phyloP scores from a whole-genome alignment of 1,140 invertebrate genomes.

The Steinernema feltiae region DNA sequence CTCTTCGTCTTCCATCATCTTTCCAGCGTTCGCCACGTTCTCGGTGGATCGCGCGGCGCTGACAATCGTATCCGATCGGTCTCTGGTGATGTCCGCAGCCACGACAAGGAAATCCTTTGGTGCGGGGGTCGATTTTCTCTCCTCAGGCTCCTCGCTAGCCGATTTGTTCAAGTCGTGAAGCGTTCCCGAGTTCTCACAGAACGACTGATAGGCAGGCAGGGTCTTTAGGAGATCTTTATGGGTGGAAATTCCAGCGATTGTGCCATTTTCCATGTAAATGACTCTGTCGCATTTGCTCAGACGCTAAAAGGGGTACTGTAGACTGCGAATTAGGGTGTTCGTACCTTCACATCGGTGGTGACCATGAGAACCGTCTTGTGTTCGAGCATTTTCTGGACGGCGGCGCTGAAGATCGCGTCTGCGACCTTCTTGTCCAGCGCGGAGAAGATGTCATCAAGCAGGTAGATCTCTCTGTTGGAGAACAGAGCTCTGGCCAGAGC shows the following conservation, averaged over 20 bases:
- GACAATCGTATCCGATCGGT: not conserved
- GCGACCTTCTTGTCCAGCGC: constrained; percentile 67
- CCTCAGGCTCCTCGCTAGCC: not conserved
- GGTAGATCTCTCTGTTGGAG: constrained; percentile 66
- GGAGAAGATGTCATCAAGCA: constrained; percentile 69
- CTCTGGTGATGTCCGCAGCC: not conserved
- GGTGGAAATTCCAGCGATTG: constrained; percentile 60
- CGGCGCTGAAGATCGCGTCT: constrained; percentile 65
- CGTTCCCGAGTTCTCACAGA: constrained; percentile 38
- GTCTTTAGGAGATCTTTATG: constrained; percentile 61
- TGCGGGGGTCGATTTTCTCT: too few species aligned
- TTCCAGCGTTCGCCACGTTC: constrained; percentile 16
- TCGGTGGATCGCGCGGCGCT: not conserved
- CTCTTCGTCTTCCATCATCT: constrained; percentile 45
- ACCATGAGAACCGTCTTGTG: constrained; percentile 52
- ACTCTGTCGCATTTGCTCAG: constrained; percentile 62
- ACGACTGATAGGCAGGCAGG: constrained; percentile 43
- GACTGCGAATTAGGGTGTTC: not conserved
- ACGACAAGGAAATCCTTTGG: not conserved
- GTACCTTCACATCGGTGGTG: constrained; percentile 49
- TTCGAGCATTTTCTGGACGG: constrained; percentile 59
- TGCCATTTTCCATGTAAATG: constrained; percentile 61
- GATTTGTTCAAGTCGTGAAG: not conserved
- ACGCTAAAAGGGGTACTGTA: constrained; percentile 54
- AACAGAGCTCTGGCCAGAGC: constrained; percentile 67